phyloP scores from a whole-genome alignment of 2,797 vertebrate species.

The Lepus oiostolus region DNA sequence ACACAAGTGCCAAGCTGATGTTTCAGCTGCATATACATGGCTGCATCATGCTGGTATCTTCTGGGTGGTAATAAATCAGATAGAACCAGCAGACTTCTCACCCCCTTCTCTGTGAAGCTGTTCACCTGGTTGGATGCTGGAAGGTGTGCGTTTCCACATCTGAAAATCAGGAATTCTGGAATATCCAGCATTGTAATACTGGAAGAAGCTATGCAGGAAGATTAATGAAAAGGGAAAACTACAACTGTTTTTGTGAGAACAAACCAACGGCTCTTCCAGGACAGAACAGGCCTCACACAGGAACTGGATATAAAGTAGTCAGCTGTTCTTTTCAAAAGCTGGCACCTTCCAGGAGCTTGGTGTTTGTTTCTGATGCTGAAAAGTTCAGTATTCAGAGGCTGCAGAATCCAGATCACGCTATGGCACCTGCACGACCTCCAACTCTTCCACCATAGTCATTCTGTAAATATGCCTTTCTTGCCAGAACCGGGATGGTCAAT shows the following conservation, averaged over 20 bases:
- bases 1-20: background rate
- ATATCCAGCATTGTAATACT: background rate
- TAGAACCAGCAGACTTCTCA: background rate
- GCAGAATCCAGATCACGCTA: background rate
- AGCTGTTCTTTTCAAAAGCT: background rate
- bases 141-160: background rate
- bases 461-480: background rate
- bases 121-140: background rate
- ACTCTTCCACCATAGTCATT: background rate
- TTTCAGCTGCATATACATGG: background rate
- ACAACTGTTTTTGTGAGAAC: background rate
- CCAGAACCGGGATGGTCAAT: background rate
- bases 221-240: background rate
- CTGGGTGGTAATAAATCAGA: background rate
- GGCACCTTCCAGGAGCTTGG: background rate
- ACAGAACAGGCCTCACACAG: background rate
- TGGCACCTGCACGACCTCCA: background rate
- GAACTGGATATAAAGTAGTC: background rate
- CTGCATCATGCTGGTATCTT: background rate
- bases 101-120: background rate
- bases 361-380: background rate
- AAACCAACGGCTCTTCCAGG: background rate
- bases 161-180: background rate
- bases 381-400: background rate
- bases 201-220: background rate